Evolutionary conservation across 2,113 vertebrate genomes (phyloP).

Genomic region (Ceuthmochares aereus): DNA sequence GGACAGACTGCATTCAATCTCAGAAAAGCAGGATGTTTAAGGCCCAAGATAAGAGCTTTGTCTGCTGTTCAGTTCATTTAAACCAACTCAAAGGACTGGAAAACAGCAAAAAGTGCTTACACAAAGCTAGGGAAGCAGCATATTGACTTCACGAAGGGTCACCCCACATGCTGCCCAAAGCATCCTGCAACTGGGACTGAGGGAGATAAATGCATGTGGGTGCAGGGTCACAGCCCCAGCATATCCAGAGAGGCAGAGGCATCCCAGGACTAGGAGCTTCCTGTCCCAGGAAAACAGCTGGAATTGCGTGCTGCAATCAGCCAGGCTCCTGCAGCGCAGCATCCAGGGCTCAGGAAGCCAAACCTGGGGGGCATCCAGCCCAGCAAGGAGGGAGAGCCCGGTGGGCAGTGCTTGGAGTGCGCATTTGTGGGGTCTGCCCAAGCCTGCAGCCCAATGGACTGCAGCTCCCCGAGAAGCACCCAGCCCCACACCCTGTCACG

Average conservation of each 20-base stretch:
- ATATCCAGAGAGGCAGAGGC: background rate
- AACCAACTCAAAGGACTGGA: background rate
- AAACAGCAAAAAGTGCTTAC: background rate
- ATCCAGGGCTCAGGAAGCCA: background rate
- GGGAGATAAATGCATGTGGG: accelerated
- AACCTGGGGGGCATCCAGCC: accelerated
- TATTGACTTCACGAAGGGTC: accelerated
- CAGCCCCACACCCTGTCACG: background rate
- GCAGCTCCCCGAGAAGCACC: too few species aligned
- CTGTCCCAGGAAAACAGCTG: background rate
- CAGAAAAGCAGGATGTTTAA: background rate
- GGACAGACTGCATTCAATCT: accelerated
- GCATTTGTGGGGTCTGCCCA: accelerated
- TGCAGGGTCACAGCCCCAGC: background rate
- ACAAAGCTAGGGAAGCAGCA: background rate
- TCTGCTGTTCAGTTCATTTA: background rate
- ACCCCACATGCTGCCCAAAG: background rate
- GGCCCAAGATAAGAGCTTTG: background rate
- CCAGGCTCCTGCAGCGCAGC: accelerated
- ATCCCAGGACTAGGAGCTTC: background rate
- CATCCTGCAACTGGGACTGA: accelerated
- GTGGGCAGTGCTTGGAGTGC: accelerated
- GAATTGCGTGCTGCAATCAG: background rate
- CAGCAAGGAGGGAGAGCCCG: background rate
- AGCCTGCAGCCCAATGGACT: background rate